A percentile compares a stretch with the other conserved stretches of the same genome.
These are phyloP conservation scores for Seira musarum DNA, from an alignment of 2,888 invertebrate species.

Conservation along the genomic window DNA sequence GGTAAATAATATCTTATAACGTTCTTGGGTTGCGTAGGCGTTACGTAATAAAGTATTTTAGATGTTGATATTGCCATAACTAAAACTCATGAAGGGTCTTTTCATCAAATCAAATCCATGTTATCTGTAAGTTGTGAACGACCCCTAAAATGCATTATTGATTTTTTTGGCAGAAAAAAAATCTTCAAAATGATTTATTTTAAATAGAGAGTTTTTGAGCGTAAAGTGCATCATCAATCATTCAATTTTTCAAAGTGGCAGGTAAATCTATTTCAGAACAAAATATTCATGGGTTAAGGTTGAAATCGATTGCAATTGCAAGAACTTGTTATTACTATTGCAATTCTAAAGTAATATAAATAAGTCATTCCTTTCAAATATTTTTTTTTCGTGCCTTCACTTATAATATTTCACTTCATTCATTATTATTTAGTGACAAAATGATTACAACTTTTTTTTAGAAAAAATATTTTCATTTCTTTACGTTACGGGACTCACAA, in stretches of 20 bases:
- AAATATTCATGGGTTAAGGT: slow-evolving; percentile 1
- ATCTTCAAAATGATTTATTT: background rate
- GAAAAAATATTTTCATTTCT: background rate
- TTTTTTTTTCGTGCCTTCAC: slow-evolving; percentile 13
- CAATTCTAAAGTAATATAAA: background rate
- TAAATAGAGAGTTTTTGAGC: background rate
- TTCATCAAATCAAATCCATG: too few species aligned
- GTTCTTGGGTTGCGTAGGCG: too few species aligned
- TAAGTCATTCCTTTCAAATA: background rate
- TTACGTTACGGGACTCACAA: background rate
- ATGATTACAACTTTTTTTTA: background rate
- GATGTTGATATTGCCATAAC: too few species aligned
- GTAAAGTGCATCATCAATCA: background rate
- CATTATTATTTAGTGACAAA: too few species aligned
- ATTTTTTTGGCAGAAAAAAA: too few species aligned
- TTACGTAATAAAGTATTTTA: too few species aligned
- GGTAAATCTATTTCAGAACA: too few species aligned
- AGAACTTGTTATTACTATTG: background rate
- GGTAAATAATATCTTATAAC: too few species aligned
- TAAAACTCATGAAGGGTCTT: too few species aligned
- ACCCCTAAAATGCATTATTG: too few species aligned
- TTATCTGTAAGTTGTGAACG: too few species aligned
- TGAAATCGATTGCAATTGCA: background rate
- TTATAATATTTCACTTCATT: background rate
- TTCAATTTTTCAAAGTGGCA: background rate